These are phyloP conservation scores for Brienomyrus brachyistius DNA, from an alignment of 2,113 vertebrate species.

Conservation along the genomic window DNA sequence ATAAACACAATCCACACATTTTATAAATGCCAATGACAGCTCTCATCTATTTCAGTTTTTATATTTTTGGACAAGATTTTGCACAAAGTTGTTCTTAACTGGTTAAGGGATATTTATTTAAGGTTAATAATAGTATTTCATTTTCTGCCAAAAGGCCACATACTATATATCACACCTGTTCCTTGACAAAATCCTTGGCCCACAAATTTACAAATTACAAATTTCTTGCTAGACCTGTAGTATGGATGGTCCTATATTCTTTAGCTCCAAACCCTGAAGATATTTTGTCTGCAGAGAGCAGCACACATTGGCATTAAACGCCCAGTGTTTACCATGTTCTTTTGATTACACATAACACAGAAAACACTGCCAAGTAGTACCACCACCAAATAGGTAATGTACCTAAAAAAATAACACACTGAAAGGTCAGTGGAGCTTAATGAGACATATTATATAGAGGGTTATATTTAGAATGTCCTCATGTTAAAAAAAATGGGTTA, in stretches of 20 bases:
- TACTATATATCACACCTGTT: background rate
- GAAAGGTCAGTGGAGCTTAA: background rate
- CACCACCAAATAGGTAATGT: background rate
- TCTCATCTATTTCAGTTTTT: background rate
- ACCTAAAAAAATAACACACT: background rate
- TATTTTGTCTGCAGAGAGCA: background rate
- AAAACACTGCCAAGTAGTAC: background rate
- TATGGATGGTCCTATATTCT: background rate
- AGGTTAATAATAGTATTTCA: background rate
- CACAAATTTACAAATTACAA: background rate
- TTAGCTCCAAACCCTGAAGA: background rate
- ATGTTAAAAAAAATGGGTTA: background rate
- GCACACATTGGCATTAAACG: background rate
- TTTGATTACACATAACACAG: background rate
- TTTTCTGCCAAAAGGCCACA: background rate
- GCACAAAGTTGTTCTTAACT: background rate
- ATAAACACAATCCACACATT: background rate
- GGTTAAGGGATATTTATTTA: background rate
- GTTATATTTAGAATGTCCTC: background rate
- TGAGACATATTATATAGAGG: background rate
- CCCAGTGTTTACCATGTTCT: background rate
- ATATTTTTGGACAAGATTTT: background rate
- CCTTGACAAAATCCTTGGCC: background rate
- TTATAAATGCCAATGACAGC: background rate
- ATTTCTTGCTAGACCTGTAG: background rate